A percentile compares a stretch with the other conserved stretches of the same genome.
Conservation (phyloP, 2,888 invertebrate species). For the Drosophila pseudotakahashii region DNA sequence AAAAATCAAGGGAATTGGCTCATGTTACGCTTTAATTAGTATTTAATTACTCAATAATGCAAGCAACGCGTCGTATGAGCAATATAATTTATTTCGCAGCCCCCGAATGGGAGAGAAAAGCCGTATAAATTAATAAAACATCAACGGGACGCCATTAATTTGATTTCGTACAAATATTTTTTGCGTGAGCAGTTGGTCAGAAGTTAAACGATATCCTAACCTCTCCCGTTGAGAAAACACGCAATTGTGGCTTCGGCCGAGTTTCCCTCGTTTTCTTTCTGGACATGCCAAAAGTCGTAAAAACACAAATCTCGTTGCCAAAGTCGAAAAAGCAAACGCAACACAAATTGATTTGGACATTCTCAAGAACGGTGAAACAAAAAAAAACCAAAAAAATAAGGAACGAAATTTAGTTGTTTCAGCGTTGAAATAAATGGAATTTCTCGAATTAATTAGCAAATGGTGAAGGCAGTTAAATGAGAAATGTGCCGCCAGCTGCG, state of each 20-base stretch:
- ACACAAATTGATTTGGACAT: constrained; percentile 72
- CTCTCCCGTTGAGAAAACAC: constrained; percentile 39
- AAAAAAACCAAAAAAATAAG: background rate
- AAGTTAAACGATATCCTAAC: constrained; percentile 25
- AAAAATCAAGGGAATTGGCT: constrained; percentile 60
- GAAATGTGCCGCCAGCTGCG: constrained; percentile 74
- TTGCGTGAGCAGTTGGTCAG: constrained; percentile 60
- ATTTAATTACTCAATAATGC: constrained; percentile 78
- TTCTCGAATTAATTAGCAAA: constrained; percentile 82
- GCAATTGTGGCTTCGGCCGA: constrained; percentile 33
- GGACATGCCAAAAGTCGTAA: constrained; percentile 74
- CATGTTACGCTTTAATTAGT: constrained; percentile 76
- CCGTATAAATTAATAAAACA: constrained; percentile 78
- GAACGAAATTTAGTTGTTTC: constrained; percentile 70
- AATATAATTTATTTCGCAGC: constrained; percentile 62
- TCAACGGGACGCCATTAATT: constrained; percentile 73
- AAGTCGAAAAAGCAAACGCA: constrained; percentile 58
- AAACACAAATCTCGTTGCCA: constrained; percentile 70
- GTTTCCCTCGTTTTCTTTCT: constrained; percentile 16
- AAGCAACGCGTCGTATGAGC: constrained; percentile 68
- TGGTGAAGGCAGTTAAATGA: constrained; percentile 77
- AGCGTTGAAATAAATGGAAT: constrained; percentile 69
- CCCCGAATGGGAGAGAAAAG: constrained; percentile 17
- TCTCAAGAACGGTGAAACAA: constrained; percentile 5
- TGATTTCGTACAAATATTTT: constrained; percentile 74